Conservation (phyloP, 2,113 vertebrate genomes). For the Pelobates fuscus region DNA sequence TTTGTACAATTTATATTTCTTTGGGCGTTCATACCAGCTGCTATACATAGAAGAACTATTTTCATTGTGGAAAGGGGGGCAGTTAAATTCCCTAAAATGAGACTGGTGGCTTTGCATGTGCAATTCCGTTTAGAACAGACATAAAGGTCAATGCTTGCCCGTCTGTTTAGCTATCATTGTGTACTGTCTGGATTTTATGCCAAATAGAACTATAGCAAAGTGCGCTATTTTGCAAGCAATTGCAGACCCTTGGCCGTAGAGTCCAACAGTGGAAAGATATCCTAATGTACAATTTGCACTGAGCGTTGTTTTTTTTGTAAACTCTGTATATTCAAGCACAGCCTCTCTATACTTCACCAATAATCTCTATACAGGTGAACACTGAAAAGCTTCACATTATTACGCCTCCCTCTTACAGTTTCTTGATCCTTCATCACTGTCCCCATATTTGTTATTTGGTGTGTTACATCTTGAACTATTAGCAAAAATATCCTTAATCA, state of each 20-base stretch:
- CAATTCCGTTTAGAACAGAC: constrained; percentile 48
- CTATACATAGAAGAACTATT: too few relatives aligned
- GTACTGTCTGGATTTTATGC: constrained; percentile 49
- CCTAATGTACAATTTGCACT: background rate
- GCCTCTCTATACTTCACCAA: too few relatives aligned
- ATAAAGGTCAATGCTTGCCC: constrained; percentile 56
- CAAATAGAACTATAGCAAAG: constrained; percentile 50
- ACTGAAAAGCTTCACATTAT: too few relatives aligned
- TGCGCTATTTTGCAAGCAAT: constrained; percentile 58
- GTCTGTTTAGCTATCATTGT: constrained; percentile 18
- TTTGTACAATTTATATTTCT: too few relatives aligned
- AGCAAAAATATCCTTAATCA: too few relatives aligned
- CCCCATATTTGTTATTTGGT: too few relatives aligned
- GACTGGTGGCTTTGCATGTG: constrained; percentile 43
- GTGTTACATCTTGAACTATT: too few relatives aligned
- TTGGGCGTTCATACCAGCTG: too few relatives aligned
- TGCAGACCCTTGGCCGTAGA: constrained; percentile 42
- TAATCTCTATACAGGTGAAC: too few relatives aligned
- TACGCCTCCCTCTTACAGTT: too few relatives aligned
- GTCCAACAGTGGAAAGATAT: constrained; percentile 20
- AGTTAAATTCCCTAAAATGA: background rate
- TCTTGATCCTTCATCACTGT: too few relatives aligned
- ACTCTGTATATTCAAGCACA: background rate
- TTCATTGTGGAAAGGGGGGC: too few relatives aligned
- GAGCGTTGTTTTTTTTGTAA: background rate